Evolutionary conservation across 2,888 invertebrate genomes (phyloP).

Genomic region (Drosophila hamatofila): DNA sequence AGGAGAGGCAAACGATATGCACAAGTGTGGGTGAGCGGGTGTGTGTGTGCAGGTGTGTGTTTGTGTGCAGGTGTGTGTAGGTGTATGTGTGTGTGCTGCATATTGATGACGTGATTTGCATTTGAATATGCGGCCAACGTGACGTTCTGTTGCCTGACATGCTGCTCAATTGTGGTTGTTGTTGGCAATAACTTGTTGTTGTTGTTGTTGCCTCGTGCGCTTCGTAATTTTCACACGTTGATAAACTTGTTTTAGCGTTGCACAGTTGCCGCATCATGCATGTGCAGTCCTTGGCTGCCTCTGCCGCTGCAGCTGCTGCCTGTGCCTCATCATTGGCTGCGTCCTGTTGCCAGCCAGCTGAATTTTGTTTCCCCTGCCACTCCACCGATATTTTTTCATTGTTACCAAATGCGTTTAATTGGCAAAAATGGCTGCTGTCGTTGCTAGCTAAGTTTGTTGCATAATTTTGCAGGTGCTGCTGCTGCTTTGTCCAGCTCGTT

Average conservation of each 20-base stretch:
- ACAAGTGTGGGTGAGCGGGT: not conserved
- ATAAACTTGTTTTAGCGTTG: slow-evolving; percentile 77
- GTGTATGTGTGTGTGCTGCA: slow-evolving; percentile 57
- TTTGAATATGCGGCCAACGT: slow-evolving; percentile 73
- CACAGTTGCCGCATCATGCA: slow-evolving; percentile 37
- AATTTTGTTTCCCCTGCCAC: slow-evolving; percentile 22
- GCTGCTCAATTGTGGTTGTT: slow-evolving; percentile 10
- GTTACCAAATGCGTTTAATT: slow-evolving; percentile 77
- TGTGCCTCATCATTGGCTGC: slow-evolving; percentile 52
- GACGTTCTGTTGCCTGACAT: slow-evolving; percentile 32
- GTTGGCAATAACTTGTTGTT: slow-evolving; percentile 40
- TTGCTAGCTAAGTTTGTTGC: slow-evolving; percentile 53
- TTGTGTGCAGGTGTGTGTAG: slow-evolving; percentile 1
- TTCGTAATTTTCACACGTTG: slow-evolving; percentile 78
- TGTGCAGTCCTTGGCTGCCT: not conserved
- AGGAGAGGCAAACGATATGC: slow-evolving; percentile 15
- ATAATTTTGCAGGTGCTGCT: slow-evolving; percentile 50
- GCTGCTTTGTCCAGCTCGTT: slow-evolving; percentile 9
- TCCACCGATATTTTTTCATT: slow-evolving; percentile 30
- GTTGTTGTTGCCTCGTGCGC: slow-evolving; percentile 59
- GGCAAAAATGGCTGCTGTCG: slow-evolving; percentile 55
- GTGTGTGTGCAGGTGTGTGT: not conserved
- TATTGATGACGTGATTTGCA: slow-evolving; percentile 82
- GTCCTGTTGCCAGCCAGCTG: slow-evolving; percentile 19
- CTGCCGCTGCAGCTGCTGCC: slow-evolving; percentile 20